phyloP scores from a whole-genome alignment of 2,113 vertebrate genomes.

The Eudyptes chrysolophus region DNA sequence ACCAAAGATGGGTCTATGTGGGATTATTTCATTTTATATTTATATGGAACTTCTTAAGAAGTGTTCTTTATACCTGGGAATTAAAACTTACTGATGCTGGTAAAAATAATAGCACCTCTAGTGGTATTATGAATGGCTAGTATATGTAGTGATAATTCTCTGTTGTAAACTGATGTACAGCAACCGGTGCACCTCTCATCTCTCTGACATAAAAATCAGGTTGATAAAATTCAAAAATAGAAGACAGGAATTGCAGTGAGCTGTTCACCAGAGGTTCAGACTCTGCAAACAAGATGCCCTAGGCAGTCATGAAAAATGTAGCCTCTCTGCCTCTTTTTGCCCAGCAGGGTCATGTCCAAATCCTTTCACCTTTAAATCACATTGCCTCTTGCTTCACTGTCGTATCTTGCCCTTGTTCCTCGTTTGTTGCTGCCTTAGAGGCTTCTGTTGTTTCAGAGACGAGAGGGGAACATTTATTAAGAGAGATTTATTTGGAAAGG shows the following conservation, averaged over 20 bases:
- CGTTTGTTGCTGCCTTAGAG: constrained; percentile 27
- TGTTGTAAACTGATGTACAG: neutral
- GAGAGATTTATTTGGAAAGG: constrained; percentile 59
- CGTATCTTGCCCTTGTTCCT: constrained; percentile 19
- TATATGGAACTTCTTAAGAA: neutral
- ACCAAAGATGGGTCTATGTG: neutral
- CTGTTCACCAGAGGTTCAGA: neutral
- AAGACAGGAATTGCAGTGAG: neutral
- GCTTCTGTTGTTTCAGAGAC: constrained; percentile 11
- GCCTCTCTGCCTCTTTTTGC: neutral
- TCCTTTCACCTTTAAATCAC: constrained; percentile 43
- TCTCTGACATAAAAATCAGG: constrained; percentile 1
- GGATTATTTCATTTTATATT: neutral
- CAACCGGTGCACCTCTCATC: neutral
- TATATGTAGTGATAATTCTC: neutral
- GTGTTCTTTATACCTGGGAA: neutral
- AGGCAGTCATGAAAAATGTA: constrained; percentile 43
- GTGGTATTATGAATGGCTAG: neutral
- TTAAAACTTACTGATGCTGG: neutral
- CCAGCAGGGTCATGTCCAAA: constrained; percentile 8
- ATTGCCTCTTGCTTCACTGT: neutral
- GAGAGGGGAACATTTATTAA: constrained; percentile 29
- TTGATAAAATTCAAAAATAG: neutral
- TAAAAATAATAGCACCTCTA: constrained; percentile 20
- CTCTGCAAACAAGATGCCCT: neutral